A percentile compares a stretch with the other conserved stretches of the same genome.
These are phyloP conservation scores for Oreochromis spilurus DNA, from an alignment of 2,113 vertebrate species.

Conservation along the genomic window DNA sequence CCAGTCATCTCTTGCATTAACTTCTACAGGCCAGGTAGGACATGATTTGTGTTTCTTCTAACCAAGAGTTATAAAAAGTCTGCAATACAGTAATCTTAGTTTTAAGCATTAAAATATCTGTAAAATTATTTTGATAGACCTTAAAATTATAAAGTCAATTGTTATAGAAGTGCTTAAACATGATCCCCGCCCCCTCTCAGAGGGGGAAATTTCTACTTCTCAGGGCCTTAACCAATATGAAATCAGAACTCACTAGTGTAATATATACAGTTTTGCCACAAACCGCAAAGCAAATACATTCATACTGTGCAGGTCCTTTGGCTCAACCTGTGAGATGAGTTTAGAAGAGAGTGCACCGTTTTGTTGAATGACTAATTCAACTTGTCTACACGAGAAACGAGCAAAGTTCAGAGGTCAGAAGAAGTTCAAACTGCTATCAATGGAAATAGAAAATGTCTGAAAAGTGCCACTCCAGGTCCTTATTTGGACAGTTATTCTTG, in stretches of 20 bases:
- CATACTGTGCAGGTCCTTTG: not conserved
- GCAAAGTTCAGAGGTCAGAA: not conserved
- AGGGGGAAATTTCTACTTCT: fast-evolving
- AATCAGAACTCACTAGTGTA: fast-evolving
- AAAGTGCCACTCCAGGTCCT: not conserved
- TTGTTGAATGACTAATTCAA: not conserved
- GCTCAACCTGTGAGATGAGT: not conserved
- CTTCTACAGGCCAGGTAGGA: slow-evolving; percentile 78
- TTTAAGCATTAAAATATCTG: not conserved
- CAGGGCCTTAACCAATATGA: not conserved
- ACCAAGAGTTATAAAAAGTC: not conserved
- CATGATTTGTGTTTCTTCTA: not conserved
- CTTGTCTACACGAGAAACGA: not conserved
- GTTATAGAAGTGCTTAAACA: not conserved
- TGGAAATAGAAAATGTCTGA: not conserved
- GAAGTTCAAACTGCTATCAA: not conserved
- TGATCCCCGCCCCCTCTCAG: not conserved
- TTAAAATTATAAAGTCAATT: not conserved
- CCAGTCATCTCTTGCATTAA: slow-evolving; percentile 79
- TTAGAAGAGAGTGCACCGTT: not conserved
- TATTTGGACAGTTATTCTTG: not conserved
- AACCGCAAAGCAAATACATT: not conserved
- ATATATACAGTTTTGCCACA: fast-evolving
- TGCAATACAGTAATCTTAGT: not conserved
- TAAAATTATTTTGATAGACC: not conserved